Evolutionary conservation across 2,113 vertebrate species (phyloP).

Genomic region (Mungos mungo): DNA sequence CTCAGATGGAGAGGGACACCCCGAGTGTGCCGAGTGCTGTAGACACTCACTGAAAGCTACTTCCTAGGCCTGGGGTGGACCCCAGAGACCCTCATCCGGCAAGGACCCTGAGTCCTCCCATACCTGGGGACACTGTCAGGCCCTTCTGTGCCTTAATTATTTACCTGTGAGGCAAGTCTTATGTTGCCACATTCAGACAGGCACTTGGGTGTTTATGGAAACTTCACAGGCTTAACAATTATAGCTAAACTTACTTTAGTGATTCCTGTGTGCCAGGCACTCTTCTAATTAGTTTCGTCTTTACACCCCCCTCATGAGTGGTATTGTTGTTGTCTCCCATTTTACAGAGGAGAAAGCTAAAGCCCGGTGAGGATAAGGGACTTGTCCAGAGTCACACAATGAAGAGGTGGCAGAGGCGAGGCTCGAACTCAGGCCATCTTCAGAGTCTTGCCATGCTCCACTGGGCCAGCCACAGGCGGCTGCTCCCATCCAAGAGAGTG

Average conservation of each 20-base stretch:
- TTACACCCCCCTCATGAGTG: not conserved
- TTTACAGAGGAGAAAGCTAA: not conserved
- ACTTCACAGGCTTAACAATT: not conserved
- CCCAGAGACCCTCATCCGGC: not conserved
- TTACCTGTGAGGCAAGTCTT: not conserved
- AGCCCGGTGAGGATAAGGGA: not conserved
- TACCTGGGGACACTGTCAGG: not conserved
- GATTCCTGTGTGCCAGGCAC: not conserved
- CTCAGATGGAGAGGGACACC: not conserved
- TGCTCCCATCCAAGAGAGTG: not conserved
- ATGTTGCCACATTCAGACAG: not conserved
- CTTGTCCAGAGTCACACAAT: not conserved
- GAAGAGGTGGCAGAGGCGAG: not conserved
- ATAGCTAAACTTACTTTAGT: not conserved
- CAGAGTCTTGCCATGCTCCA: not conserved
- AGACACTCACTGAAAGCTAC: not conserved
- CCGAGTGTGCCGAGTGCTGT: rapidly evolving
- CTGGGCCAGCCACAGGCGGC: not conserved
- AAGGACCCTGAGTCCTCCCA: not conserved
- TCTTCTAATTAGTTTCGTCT: not conserved
- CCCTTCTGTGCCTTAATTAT: not conserved
- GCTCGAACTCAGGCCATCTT: not conserved
- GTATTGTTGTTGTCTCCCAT: not conserved
- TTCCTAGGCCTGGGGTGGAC: not conserved
- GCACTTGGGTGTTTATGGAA: not conserved